Percentiles rank a stretch among this genome's conserved stretches.
phyloP scores from a whole-genome alignment of 2,888 invertebrate genomes.

The Drosophila melanocephala region DNA sequence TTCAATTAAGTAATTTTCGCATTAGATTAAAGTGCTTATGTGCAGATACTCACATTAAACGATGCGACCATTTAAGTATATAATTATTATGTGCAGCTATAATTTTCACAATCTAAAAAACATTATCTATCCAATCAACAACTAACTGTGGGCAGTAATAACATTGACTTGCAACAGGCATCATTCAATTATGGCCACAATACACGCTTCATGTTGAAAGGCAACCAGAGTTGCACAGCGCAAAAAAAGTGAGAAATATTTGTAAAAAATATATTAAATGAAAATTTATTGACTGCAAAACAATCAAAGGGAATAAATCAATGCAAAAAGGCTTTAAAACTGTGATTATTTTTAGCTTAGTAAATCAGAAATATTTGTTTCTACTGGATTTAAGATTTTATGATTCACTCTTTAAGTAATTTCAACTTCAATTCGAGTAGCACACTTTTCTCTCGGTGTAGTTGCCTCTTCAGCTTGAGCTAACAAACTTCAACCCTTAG shows the following conservation, averaged over 20 bases:
- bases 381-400: background rate
- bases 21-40: constrained; percentile 11
- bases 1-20: constrained; percentile 14
- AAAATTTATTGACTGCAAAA: background rate
- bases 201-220: constrained; percentile 48
- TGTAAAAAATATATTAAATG: background rate
- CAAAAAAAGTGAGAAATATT: background rate
- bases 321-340: background rate
- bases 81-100: constrained; percentile 24
- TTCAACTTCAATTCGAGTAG: background rate
- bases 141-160: constrained; percentile 21
- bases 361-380: background rate
- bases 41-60: constrained; percentile 1
- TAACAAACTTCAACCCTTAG: constrained; percentile 13
- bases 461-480: background rate
- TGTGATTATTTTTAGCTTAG: background rate
- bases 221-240: constrained; percentile 1
- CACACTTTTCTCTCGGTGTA: background rate
- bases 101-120: constrained; percentile 51
- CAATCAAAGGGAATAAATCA: too few relatives aligned
- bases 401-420: background rate
- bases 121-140: constrained; percentile 55
- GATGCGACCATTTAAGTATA: background rate
- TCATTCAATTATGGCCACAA: constrained; percentile 76
- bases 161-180: constrained; percentile 47